Percentiles rank a stretch among this genome's conserved stretches.
Conservation (phyloP, 1,140 invertebrate genomes). For the Ylistrum balloti region DNA sequence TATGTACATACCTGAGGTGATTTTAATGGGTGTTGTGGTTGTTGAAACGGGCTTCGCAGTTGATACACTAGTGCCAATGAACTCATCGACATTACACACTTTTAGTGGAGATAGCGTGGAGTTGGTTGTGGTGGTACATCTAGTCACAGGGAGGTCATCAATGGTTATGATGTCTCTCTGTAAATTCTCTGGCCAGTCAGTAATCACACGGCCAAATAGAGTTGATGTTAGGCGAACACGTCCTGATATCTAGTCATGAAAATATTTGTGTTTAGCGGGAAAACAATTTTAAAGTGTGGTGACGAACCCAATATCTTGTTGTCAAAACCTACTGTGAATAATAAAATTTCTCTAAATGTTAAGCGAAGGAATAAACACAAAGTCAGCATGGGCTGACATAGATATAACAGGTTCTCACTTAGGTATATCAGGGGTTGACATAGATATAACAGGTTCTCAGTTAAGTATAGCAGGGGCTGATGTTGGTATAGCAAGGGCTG, state of each 20-base stretch:
- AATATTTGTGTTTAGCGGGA: neutral
- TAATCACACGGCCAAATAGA: neutral
- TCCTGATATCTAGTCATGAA: neutral
- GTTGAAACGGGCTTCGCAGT: neutral
- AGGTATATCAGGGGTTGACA: no score
- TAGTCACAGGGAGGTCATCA: neutral
- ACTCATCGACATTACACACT: no score
- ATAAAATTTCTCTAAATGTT: no score
- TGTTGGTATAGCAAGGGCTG: no score
- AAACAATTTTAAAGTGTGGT: no score
- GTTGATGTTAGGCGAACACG: neutral
- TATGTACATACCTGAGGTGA: neutral
- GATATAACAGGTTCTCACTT: no score
- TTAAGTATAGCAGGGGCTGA: no score
- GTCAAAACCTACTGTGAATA: no score
- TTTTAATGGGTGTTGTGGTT: neutral
- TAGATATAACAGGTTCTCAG: no score
- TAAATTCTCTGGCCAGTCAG: neutral
- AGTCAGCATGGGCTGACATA: no score
- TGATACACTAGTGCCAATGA: neutral
- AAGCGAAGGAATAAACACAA: no score
- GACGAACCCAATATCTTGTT: no score
- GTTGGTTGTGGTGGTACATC: neutral
- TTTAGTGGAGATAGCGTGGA: neutral
- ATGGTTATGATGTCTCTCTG: constrained; percentile 30